Percentiles rank a stretch among this genome's conserved stretches.
phyloP scores from a whole-genome alignment of 1,140 invertebrate species.

The Druon quercuslanigerum region DNA sequence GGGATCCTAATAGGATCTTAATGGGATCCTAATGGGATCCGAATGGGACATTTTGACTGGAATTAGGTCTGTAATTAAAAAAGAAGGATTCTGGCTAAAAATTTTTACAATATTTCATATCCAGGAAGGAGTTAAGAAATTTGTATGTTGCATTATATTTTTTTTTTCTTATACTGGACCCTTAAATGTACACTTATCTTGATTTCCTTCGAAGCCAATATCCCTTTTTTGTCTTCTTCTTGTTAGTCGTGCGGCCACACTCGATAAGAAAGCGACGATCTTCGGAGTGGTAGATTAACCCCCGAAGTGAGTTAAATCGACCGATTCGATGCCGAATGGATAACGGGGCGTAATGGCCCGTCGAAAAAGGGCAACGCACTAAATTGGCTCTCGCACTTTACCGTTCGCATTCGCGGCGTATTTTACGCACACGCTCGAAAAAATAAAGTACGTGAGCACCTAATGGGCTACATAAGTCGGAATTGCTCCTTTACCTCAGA shows the following conservation, averaged over 20 bases:
- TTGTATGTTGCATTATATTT: too few relatives aligned
- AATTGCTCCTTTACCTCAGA: not conserved
- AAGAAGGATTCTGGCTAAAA: too few relatives aligned
- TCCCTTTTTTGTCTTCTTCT: not conserved
- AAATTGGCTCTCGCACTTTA: conserved; percentile 8
- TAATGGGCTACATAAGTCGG: conserved; percentile 14
- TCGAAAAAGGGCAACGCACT: conserved; percentile 21
- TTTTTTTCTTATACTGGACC: too few relatives aligned
- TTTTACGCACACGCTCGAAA: not conserved
- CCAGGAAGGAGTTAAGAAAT: too few relatives aligned
- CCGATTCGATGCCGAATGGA: conserved; percentile 17
- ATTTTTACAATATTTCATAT: too few relatives aligned
- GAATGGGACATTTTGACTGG: too few relatives aligned
- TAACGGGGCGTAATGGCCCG: conserved; percentile 24
- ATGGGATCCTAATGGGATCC: too few relatives aligned
- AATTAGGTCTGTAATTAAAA: too few relatives aligned
- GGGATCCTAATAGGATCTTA: too few relatives aligned
- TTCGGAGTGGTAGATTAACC: conserved; percentile 17
- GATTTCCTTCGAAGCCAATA: too few relatives aligned
- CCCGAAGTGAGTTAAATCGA: conserved; percentile 18
- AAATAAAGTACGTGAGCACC: not conserved
- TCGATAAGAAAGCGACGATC: conserved; percentile 9
- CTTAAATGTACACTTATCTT: too few relatives aligned
- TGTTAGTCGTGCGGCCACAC: not conserved
- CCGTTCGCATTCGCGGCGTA: not conserved